phyloP scores from a whole-genome alignment of 2,797 vertebrate genomes.

The Lepilemur septentrionalis region DNA sequence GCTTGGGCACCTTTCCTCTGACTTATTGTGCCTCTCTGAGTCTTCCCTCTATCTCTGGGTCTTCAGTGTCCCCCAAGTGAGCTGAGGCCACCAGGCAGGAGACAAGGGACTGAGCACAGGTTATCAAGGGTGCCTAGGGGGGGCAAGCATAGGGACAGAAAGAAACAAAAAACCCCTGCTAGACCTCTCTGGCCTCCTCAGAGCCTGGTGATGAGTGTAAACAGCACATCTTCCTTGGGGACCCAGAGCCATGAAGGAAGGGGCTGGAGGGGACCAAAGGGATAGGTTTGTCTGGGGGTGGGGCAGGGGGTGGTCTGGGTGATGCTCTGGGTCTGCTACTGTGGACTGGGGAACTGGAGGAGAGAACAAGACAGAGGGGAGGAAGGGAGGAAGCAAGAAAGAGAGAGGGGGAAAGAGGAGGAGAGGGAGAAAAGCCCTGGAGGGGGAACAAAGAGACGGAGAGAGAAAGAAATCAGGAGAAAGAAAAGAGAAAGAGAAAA shows the following conservation, averaged over 20 bases:
- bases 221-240: background rate
- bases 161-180: background rate
- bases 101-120: background rate
- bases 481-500: background rate
- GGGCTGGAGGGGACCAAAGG: background rate
- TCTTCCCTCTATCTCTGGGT: background rate
- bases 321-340: background rate
- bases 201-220: background rate
- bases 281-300: background rate
- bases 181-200: background rate
- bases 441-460: background rate
- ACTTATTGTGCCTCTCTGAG: background rate
- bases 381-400: background rate
- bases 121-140: fast-evolving
- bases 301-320: no score
- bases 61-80: background rate
- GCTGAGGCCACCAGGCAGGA: background rate
- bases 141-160: background rate
- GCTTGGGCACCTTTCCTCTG: background rate
- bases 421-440: background rate
- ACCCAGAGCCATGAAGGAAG: background rate
- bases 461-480: background rate
- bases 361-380: background rate
- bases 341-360: background rate
- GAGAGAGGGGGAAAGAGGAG: background rate